Evolutionary conservation across 2,888 invertebrate genomes (phyloP), one percentile per base, ranked within the genome.

Genomic region (Phalangium opilio): DNA sequence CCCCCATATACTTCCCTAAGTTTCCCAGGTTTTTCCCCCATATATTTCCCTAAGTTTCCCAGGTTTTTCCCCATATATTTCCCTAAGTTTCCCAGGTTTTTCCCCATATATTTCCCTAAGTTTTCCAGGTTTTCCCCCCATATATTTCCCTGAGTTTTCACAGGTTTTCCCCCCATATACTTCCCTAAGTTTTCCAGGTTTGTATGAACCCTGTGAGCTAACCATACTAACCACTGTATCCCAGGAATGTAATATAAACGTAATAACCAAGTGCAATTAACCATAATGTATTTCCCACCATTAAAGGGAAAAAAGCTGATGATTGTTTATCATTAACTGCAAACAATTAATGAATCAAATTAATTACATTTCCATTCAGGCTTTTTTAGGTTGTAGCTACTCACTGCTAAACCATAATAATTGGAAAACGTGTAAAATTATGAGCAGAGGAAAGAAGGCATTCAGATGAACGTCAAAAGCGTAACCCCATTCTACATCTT

Each of bases 391-490:
- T 20, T 48, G 36, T 36, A 15, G 21, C 33, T 34, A 48, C 52
- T 53, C 47, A 56, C 58, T 47, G 63, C 82, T 78, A 65, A 83
- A 90, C 52, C 95, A 77, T 57, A 91, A 76, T 45, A 95, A 75
- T 64, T 93, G 86, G 59, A 95, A 77, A 59, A 89, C 83, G 66
- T 98, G 95, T 47, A 98, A 73, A 58, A 96, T 75, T 55, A 91
- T 81, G 14, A 96, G 73, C 1, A 93, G 81, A n/a, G 96, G 96
- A 68, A 95, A 95, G 69, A 93, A 90, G 3, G 96, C 96, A 70
- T 98, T 98, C 59, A 98, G 75, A 71, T 98, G 96, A 4, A 98
- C 89, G 67, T 98, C 96, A 68, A 98, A 98, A 15, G 90, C 83
- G 69, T 91, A 98, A 4, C 87, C 96, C 96, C 96, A 98, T 68